Base-by-base conservation (phyloP, 2,113 vertebrate species). In the Plecturocebus donacophilus region DNA sequence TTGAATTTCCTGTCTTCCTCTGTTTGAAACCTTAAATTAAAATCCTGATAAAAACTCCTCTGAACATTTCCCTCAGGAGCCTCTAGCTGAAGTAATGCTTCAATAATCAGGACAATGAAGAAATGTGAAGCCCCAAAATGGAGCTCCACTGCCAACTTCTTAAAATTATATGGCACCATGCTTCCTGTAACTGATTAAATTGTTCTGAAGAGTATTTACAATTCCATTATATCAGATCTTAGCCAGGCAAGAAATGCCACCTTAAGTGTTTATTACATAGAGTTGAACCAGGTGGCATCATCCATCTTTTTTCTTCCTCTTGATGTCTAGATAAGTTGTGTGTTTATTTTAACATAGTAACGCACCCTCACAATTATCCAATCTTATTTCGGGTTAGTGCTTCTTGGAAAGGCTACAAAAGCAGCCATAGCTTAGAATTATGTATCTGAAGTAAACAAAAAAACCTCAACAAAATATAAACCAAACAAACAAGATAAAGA, bases 201-300 rank as follows among this genome's bases (percentile, higher is more conserved):
- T 97, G 98, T 97, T 98, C 96, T 98, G 96, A 96, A 97, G 97
- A 97, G 92, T 97, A 97, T 96, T 98, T 97, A 98, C 96, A 98
- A 97, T 90, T 97, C 97, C 95, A 94, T 97, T 97, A 94, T 90
- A 96, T 96, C 96, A 98, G 97, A 96, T 97, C 95, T 98, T 90
- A 98, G 98, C 83, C 90, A 95, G 97, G 97, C 96, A 96, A 91
- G 97, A 98, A 97, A 98, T 97, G 94, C 87, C 94, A 97, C 93
- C 97, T 81, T 97, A 98, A 95, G 93, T 96, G 97, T 95, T 97
- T 58, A 98, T 79, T 88, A 66, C 13, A 92, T 27, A 95, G 21
- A 76, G 56, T 47, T 77, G 40, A 96, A 91, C 56, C 45, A 88
- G 80, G 35, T 87, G 75, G 87, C 20, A 90, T 27, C 58, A 80